Evolutionary conservation across 2,113 vertebrate species (phyloP).

Genomic region (Odontophorus gujanensis): DNA sequence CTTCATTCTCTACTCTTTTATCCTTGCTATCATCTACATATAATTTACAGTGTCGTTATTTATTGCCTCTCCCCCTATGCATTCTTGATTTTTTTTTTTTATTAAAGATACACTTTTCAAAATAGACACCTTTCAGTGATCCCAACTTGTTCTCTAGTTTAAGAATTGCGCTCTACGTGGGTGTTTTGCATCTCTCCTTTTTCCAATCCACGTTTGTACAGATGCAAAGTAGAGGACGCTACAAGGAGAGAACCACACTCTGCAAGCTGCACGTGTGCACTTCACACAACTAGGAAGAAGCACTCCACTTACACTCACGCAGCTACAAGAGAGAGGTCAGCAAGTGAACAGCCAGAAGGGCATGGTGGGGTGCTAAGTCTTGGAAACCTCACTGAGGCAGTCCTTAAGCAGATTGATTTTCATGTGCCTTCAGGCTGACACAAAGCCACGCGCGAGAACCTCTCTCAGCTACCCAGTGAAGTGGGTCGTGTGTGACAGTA

Average conservation of each 20-base stretch:
- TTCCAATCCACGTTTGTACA: not conserved
- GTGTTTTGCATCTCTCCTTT: not conserved
- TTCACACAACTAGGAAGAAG: not conserved
- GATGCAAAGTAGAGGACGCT: not conserved
- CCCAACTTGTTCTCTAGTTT: not conserved
- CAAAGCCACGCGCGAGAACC: conserved; percentile 47
- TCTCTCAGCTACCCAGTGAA: conserved; percentile 69
- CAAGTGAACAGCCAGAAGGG: conserved; percentile 32
- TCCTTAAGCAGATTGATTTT: conserved; percentile 71
- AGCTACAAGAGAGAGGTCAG: conserved; percentile 20
- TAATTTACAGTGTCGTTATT: not conserved
- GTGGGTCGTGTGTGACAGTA: conserved; percentile 72
- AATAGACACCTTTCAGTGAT: not conserved
- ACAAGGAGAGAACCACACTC: not conserved
- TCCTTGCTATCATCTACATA: not conserved
- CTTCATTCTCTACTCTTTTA: conserved; percentile 12
- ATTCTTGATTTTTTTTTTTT: not conserved
- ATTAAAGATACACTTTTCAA: not conserved
- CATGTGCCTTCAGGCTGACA: conserved; percentile 57
- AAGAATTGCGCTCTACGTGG: rapidly evolving
- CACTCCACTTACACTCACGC: not conserved
- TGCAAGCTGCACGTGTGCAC: conserved; percentile 4
- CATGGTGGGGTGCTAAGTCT: conserved; percentile 25
- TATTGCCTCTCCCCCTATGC: not conserved
- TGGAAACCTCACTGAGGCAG: conserved; percentile 35